A percentile compares a stretch with the other conserved stretches of the same genome.
Conservation (phyloP, 2,888 invertebrate genomes). For the Theretra japonica region DNA sequence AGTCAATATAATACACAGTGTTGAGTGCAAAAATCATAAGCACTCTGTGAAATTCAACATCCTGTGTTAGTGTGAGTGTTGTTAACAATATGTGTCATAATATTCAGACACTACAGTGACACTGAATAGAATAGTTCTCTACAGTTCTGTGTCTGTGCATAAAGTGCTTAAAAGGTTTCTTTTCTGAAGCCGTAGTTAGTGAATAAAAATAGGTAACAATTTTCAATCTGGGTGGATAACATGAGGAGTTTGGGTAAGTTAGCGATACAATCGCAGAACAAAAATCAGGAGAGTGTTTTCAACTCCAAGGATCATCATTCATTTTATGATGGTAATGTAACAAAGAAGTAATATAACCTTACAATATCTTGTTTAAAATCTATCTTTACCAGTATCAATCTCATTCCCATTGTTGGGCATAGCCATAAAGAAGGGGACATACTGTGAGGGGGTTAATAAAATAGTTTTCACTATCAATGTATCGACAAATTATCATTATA, state of each 20-base stretch:
- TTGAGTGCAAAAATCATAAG: slow-evolving; percentile 4
- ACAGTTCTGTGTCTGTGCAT: slow-evolving; percentile 11
- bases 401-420: too few relatives aligned
- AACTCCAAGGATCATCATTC: neutral
- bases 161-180: slow-evolving; percentile 7
- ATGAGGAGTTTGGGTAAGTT: slow-evolving; percentile 19
- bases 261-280: neutral
- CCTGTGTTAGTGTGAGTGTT: slow-evolving; percentile 20
- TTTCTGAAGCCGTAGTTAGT: slow-evolving; percentile 2
- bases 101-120: slow-evolving; percentile 14
- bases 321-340: slow-evolving; percentile 6
- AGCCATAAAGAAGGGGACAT: too few relatives aligned
- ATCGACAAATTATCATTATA: too few relatives aligned
- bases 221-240: slow-evolving; percentile 1
- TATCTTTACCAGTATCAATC: neutral
- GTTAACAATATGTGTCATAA: slow-evolving; percentile 9
- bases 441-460: too few relatives aligned
- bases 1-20: neutral
- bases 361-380: neutral
- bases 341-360: neutral
- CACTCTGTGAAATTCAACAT: slow-evolving; percentile 16
- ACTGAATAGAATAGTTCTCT: neutral
- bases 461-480: too few relatives aligned
- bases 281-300: too few relatives aligned
- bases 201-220: slow-evolving; percentile 1